Evolutionary conservation across 2,113 vertebrate species (phyloP).

Genomic region (Pelecanus crispus): DNA sequence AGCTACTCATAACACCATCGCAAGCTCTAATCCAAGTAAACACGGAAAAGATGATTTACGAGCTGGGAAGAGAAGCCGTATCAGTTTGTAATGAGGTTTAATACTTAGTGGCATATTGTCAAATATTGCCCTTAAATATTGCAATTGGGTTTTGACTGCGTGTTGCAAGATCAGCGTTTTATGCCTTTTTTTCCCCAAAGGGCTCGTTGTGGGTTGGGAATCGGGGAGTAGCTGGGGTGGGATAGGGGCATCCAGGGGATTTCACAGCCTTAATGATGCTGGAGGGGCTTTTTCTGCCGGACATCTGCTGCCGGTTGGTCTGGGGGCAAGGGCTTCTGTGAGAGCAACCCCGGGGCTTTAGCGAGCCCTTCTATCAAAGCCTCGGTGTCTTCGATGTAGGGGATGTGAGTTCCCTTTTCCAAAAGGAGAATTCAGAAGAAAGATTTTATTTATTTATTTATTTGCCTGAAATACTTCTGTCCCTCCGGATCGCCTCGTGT

Average conservation of each 20-base stretch:
- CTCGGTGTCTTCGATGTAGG: rapidly evolving
- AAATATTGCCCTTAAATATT: background rate
- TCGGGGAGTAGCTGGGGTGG: background rate
- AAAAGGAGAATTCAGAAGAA: background rate
- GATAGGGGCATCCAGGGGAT: background rate
- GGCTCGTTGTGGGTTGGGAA: background rate
- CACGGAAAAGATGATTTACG: background rate
- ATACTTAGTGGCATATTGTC: background rate
- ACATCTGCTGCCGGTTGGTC: background rate
- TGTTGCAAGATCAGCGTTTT: background rate
- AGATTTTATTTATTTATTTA: background rate
- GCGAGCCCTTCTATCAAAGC: background rate
- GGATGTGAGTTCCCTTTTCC: background rate
- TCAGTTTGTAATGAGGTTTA: background rate
- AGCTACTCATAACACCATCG: background rate
- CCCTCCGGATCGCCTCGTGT: background rate
- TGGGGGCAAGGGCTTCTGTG: background rate
- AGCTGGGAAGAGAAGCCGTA: background rate
- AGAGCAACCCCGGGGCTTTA: background rate
- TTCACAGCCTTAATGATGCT: background rate
- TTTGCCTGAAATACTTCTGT: background rate
- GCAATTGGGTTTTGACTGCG: background rate
- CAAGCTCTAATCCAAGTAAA: slow-evolving; percentile 25
- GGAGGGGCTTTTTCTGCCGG: background rate
- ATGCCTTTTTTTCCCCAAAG: background rate